These are phyloP conservation scores for Amniataba percoides DNA, from an alignment of 2,797 vertebrate genomes.

Conservation along the genomic window DNA sequence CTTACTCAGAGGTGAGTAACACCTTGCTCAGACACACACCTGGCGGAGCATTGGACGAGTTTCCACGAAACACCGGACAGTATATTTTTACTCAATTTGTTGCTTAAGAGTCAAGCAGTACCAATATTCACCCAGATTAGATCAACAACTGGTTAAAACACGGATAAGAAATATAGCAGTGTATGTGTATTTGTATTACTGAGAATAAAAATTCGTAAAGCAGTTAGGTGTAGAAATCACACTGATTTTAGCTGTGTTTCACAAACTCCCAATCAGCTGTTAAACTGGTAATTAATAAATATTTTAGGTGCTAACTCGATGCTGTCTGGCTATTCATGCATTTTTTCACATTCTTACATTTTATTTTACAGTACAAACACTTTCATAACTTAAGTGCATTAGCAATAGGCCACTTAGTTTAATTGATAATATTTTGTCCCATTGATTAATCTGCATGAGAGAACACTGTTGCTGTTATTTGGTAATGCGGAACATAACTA, in stretches of 20 bases:
- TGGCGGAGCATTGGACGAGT: background rate
- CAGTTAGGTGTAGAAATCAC: background rate
- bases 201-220: background rate
- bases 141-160: background rate
- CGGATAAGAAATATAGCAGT: background rate
- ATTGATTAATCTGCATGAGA: background rate
- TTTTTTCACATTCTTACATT: background rate
- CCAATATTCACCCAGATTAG: background rate
- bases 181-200: background rate
- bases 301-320: too few species aligned
- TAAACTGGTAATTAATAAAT: background rate
- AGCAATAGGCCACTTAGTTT: background rate
- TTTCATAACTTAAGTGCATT: background rate
- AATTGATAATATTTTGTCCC: background rate
- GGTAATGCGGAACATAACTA: background rate
- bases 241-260: background rate
- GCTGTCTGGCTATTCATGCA: background rate
- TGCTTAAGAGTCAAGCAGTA: background rate
- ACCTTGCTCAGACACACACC: constrained; percentile 21
- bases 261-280: background rate
- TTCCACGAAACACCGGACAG: background rate
- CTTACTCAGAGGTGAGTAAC: constrained; percentile 74
- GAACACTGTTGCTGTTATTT: background rate
- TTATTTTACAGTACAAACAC: background rate
- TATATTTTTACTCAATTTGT: background rate